These are phyloP conservation scores for Gymnorhina tibicen DNA, from an alignment of 2,113 vertebrate species.

Conservation along the genomic window DNA sequence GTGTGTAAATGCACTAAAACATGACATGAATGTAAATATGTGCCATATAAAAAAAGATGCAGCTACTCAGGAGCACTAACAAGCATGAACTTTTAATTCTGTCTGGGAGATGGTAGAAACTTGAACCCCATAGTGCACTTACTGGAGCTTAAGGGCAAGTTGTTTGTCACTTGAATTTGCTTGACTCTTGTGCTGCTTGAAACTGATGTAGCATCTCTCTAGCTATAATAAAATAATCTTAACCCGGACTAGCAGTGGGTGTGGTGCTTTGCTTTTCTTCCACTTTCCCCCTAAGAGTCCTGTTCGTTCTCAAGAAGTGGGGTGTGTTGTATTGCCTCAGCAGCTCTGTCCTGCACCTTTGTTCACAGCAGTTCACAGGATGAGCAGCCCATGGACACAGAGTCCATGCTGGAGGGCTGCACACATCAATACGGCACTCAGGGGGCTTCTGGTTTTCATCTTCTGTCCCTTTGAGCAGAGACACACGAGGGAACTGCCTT, in stretches of 20 bases:
- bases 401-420: background rate
- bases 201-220: background rate
- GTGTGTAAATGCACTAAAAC: background rate
- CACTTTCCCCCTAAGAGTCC: fast-evolving
- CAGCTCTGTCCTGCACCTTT: fast-evolving
- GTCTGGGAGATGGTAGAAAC: background rate
- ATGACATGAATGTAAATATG: background rate
- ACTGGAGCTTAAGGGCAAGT: background rate
- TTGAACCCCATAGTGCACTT: background rate
- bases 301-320: background rate
- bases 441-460: background rate
- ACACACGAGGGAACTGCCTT: background rate
- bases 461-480: background rate
- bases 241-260: background rate
- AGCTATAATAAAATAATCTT: background rate
- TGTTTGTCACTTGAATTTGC: background rate
- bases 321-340: fast-evolving
- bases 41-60: background rate
- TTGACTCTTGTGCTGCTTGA: background rate
- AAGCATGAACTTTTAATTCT: background rate
- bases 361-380: background rate
- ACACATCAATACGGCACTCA: fast-evolving
- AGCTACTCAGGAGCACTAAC: background rate
- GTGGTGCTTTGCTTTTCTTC: background rate
- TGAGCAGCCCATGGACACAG: fast-evolving